Evolutionary conservation across 2,113 vertebrate genomes (phyloP).

Genomic region (Myotis brandtii): DNA sequence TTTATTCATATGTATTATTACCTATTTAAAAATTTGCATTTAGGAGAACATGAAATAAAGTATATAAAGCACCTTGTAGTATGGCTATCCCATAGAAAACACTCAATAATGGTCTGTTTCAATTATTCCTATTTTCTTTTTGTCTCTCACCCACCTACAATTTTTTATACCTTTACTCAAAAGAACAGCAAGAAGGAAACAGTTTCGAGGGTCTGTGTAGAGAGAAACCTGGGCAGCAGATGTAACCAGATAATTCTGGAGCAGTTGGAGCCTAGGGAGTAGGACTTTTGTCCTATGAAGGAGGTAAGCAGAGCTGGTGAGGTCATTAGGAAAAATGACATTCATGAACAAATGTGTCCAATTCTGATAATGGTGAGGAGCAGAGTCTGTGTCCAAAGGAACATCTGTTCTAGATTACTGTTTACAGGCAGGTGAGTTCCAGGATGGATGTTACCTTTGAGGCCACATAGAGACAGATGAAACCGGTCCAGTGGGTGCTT

Average conservation of each 20-base stretch:
- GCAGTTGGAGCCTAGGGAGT: rapidly evolving
- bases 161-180: not conserved
- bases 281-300: not conserved
- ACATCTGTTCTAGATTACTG: too few relatives aligned
- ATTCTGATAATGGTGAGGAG: too few relatives aligned
- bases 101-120: not conserved
- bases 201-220: rapidly evolving
- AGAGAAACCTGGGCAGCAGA: too few relatives aligned
- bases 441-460: not conserved
- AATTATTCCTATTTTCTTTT: not conserved
- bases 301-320: not conserved
- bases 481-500: not conserved
- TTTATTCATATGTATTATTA: not conserved
- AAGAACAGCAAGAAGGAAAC: not conserved
- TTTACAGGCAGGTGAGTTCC: not conserved
- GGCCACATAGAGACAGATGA: not conserved
- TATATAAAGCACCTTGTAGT: not conserved
- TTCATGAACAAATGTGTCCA: not conserved
- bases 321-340: not conserved
- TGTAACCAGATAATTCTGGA: not conserved
- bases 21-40: not conserved
- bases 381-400: not conserved
- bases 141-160: not conserved
- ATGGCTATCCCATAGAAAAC: not conserved
- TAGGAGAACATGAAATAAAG: not conserved